A percentile compares a stretch with the other conserved stretches of the same genome.
These are phyloP conservation scores for Eudemis profundana DNA, from an alignment of 2,888 invertebrate genomes.

Conservation along the genomic window DNA sequence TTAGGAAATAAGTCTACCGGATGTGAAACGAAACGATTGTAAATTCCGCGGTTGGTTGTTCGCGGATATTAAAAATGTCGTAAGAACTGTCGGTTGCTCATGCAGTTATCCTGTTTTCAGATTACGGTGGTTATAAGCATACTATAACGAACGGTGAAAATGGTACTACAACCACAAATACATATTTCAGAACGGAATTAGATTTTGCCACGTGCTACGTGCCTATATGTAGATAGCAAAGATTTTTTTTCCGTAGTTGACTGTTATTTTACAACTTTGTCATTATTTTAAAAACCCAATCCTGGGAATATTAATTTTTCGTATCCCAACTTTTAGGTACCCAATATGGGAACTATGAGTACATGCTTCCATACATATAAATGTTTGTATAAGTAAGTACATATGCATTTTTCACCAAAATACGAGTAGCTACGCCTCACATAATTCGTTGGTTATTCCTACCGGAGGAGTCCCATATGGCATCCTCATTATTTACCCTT, in stretches of 20 bases:
- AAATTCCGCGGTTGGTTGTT: slow-evolving; percentile 1
- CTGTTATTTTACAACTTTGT: too few species aligned
- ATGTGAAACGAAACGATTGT: slow-evolving; percentile 30
- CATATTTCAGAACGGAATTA: slow-evolving; percentile 7
- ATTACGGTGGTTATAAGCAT: not conserved
- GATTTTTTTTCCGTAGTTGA: too few species aligned
- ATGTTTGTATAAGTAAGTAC: too few species aligned
- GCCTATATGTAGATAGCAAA: too few species aligned
- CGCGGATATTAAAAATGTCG: not conserved
- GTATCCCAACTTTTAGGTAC: too few species aligned
- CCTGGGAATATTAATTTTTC: too few species aligned
- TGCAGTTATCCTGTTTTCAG: not conserved
- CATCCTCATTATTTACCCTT: slow-evolving; percentile 6
- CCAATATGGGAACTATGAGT: too few species aligned
- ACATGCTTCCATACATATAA: too few species aligned
- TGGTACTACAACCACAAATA: slow-evolving; percentile 11
- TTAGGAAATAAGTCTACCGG: slow-evolving; percentile 13
- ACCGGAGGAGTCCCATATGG: not conserved
- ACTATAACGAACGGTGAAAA: not conserved
- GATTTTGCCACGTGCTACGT: slow-evolving; percentile 9
- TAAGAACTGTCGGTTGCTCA: not conserved
- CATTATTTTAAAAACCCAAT: too few species aligned
- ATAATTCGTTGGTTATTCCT: not conserved
- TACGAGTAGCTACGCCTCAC: too few species aligned
- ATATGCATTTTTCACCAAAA: too few species aligned